Evolutionary conservation across 2,113 vertebrate species (phyloP), one percentile per base, ranked within the genome.

Genomic region (Promerops cafer): DNA sequence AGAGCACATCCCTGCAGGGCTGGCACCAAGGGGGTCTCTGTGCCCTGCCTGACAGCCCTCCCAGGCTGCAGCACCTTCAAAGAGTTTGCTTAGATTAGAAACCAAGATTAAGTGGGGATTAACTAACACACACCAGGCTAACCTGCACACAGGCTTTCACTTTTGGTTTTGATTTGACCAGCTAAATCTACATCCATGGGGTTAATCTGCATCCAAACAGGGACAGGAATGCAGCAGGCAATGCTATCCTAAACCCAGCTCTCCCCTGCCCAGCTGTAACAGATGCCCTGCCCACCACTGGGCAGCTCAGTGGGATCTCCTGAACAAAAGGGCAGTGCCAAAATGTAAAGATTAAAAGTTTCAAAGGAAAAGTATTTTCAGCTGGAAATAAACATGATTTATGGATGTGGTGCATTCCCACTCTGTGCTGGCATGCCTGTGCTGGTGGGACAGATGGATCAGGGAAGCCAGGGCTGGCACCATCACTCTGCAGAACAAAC

Each of bases 31-130:
- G 33, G 64, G 27, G 12, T n/a, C 68, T n/a, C 13, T 5, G 4
- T 42, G 42, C 10, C 42, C 75, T 11, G 6, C 30, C 14, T 21
- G 11, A n/a, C n/a, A n/a, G n/a, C 17, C 30, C 47, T 24, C 60
- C 35, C 1, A 0, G 13, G 35, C 72, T 44, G 56, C 74, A 75
- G 65, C 3, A 50, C 64, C 49, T 81, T 78, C 31, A 30, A 65
- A 66, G 64, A 5, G n/a, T 47, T 88, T 61, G 60, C 39, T 93
- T 35, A 64, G 89, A 94, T 95, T 91, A 95, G 78, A 76, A 78
- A 61, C 72, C 53, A 37, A 72, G 93, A 91, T 96, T 94, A 96
- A 93, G 11, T 2, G 10, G 35, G 75, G 81, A 95, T 96, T 96
- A 97, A 78, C 56, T 31, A 63, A 68, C 49, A 65, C 49, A 71